phyloP scores from a whole-genome alignment of 2,797 vertebrate species.

The Pampus argenteus region DNA sequence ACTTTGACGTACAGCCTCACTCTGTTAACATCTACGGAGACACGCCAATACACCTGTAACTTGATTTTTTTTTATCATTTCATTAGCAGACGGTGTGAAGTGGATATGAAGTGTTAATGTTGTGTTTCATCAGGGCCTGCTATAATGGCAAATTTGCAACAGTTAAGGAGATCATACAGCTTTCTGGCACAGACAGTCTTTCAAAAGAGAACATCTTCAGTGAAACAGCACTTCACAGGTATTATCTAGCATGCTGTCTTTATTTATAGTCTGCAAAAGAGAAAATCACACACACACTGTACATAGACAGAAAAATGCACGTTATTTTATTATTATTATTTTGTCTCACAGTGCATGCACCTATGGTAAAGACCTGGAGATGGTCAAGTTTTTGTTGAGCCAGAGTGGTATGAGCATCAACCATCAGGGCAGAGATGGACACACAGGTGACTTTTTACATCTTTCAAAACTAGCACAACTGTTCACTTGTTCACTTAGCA shows the following conservation, averaged over 20 bases:
- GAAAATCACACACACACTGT: not conserved
- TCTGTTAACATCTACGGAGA: constrained; percentile 96
- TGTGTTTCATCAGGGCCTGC: constrained; percentile 87
- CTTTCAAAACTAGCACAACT: not conserved
- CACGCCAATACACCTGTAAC: constrained; percentile 92
- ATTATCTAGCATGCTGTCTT: constrained; percentile 32
- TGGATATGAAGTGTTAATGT: not conserved
- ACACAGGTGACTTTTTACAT: constrained; percentile 87
- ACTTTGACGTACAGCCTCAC: constrained; percentile 89
- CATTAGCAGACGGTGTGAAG: not conserved
- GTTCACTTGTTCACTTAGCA: not conserved
- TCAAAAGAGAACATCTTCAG: constrained; percentile 98
- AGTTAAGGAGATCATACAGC: constrained; percentile 90
- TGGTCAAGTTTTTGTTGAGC: constrained; percentile 93
- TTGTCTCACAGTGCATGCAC: constrained; percentile 89
- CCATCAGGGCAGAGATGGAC: constrained; percentile 95
- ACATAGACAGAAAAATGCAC: not conserved
- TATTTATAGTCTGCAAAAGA: not conserved
- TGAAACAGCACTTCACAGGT: constrained; percentile 97
- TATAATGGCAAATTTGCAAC: constrained; percentile 92
- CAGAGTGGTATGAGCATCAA: constrained; percentile 93
- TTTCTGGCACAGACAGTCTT: constrained; percentile 92
- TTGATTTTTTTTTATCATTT: not conserved
- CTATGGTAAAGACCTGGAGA: constrained; percentile 93
- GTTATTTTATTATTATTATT: constrained; percentile 5